These are phyloP conservation scores for Drosophila picticornis DNA, from an alignment of 2,888 invertebrate species.

Conservation along the genomic window DNA sequence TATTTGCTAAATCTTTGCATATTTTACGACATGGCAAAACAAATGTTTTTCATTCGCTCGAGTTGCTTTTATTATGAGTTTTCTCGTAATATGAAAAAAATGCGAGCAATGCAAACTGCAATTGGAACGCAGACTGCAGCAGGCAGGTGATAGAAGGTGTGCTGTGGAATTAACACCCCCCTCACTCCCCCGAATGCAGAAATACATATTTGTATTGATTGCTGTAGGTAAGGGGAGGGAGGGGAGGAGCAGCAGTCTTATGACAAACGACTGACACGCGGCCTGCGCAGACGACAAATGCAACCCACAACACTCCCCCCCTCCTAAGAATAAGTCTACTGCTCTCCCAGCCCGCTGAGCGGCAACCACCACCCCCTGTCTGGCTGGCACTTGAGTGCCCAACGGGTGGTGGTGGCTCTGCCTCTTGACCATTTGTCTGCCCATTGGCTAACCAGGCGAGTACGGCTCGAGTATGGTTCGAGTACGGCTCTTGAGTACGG, in stretches of 20 bases:
- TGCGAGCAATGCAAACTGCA: slow-evolving; percentile 70
- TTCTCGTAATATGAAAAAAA: slow-evolving; percentile 72
- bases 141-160: slow-evolving; percentile 46
- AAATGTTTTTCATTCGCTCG: slow-evolving; percentile 73
- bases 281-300: slow-evolving; percentile 78
- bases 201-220: slow-evolving; percentile 59
- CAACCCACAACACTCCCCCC: slow-evolving; percentile 30
- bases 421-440: slow-evolving; percentile 61
- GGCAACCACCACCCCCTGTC: slow-evolving; percentile 8
- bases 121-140: slow-evolving; percentile 70
- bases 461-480: neutral
- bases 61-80: slow-evolving; percentile 75
- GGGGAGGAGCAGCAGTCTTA: slow-evolving; percentile 25
- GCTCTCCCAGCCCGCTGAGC: neutral
- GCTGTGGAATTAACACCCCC: slow-evolving; percentile 6
- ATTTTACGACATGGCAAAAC: slow-evolving; percentile 80
- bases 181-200: slow-evolving; percentile 4
- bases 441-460: slow-evolving; percentile 62
- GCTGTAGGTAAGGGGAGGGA: slow-evolving; percentile 30
- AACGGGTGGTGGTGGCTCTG: slow-evolving; percentile 28
- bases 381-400: slow-evolving; percentile 43
- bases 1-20: slow-evolving; percentile 62
- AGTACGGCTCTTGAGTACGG: neutral
- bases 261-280: slow-evolving; percentile 80
- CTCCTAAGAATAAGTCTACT: neutral